Base-by-base conservation (phyloP, 2,888 invertebrate genomes). In the Pocota personata region DNA sequence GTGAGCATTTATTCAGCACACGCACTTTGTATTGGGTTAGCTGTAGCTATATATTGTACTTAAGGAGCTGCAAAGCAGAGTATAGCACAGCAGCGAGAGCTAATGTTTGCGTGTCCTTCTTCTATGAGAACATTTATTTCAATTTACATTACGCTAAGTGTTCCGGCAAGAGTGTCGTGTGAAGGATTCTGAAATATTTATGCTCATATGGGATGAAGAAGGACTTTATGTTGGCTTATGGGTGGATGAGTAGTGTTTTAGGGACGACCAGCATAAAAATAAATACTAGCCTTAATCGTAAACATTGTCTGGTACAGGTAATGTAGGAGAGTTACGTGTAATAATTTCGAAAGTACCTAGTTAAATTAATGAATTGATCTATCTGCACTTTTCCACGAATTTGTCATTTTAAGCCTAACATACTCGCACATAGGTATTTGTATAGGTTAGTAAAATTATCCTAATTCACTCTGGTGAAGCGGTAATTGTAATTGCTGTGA, bases 1-100 rank as follows among this genome's bases (percentile, higher is more conserved):
- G 69, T 78, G 71, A 72, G 64, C 79, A 48, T 57, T 79, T 64
- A 58, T 79, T 64, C 30, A 35, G 37, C 14, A 37, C 78, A 79
- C 78, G 78, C 78, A 79, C 55, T 64, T 46, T 62, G 30, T 67
- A 32, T 52, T 32, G 3, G 3, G 55, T 30, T 48, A 37, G 66
- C 55, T 43, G 7, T 14, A 21, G 71, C 30, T 46, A 52, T 37
- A 40, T 58, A 60, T 10, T 24, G 14, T n/a, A 27, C 37, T 21
- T 35, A 19, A 32, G 16, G 64, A 19, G 21, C n/a, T 27, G 57
- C 35, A 16, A 8, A 19, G 55, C 16, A 37, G 32, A 50, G 32
- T 12, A 62, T 3, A 37, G 14, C 12, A 12, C 5, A 57, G 69
- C 7, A 57, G 12, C 48, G 24, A 48, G 21, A 43, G 24, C 32